Conservation (phyloP, 2,797 vertebrate genomes). For the Paramormyrops hopkinsi region DNA sequence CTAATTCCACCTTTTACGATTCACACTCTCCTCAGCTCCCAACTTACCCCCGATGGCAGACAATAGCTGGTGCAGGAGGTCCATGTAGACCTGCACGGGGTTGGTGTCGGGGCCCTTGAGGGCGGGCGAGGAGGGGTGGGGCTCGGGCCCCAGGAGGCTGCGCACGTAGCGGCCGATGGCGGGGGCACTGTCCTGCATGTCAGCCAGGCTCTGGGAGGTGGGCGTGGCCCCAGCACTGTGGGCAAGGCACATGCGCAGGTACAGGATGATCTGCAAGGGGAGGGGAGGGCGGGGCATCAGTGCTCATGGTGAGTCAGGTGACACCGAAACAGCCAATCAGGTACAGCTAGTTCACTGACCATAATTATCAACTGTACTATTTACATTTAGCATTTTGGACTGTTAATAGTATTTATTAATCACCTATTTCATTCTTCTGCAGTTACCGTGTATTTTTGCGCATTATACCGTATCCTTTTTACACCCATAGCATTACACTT, state of each 20-base stretch:
- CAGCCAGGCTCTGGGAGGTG: constrained; percentile 73
- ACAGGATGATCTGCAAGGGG: constrained; percentile 77
- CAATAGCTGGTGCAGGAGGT: constrained; percentile 88
- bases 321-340: background rate
- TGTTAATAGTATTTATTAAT: background rate
- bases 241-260: constrained; percentile 92
- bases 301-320: background rate
- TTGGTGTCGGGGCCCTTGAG: constrained; percentile 74
- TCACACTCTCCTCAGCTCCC: background rate
- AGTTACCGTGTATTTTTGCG: background rate
- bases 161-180: constrained; percentile 83
- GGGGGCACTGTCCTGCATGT: constrained; percentile 95
- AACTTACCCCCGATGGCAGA: constrained; percentile 82
- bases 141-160: constrained; percentile 68
- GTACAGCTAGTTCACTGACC: background rate
- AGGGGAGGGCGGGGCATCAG: background rate
- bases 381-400: background rate
- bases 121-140: constrained; percentile 52
- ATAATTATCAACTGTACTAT: background rate
- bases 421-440: background rate
- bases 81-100: constrained; percentile 83
- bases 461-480: background rate
- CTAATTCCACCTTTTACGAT: background rate
- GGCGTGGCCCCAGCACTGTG: constrained; percentile 81
- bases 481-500: background rate